These are phyloP conservation scores for Himalopsyche tibetana DNA, from an alignment of 2,888 invertebrate species.

Conservation along the genomic window DNA sequence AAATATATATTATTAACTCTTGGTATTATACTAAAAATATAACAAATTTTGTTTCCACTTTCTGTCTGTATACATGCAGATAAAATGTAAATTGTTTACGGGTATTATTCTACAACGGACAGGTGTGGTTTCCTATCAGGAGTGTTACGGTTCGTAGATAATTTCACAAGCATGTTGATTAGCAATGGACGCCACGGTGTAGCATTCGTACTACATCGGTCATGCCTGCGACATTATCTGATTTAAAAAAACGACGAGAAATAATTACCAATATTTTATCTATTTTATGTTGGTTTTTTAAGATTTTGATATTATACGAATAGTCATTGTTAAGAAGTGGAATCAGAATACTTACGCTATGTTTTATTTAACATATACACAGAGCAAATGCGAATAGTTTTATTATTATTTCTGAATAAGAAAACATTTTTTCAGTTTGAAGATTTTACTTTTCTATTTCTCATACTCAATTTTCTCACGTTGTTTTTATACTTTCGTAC, in stretches of 20 bases:
- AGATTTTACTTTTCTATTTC: too few relatives aligned
- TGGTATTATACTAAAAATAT: neutral
- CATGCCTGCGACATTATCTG: neutral
- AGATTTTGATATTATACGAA: too few relatives aligned
- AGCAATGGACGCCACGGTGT: neutral
- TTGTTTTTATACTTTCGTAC: too few relatives aligned
- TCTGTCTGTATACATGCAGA: neutral
- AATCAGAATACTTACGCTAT: too few relatives aligned
- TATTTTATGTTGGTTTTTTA: neutral
- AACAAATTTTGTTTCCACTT: neutral
- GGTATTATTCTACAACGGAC: constrained; percentile 52
- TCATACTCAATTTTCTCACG: too few relatives aligned
- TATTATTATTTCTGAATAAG: too few relatives aligned
- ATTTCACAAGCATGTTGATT: neutral
- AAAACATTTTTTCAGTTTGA: too few relatives aligned
- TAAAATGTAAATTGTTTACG: constrained; percentile 63
- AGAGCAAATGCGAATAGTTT: too few relatives aligned
- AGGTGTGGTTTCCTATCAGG: constrained; percentile 59
- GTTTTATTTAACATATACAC: too few relatives aligned
- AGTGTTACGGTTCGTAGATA: constrained; percentile 47
- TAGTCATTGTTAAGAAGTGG: too few relatives aligned
- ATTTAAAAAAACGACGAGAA: neutral
- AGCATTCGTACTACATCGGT: neutral
- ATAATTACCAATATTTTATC: neutral
- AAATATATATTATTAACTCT: neutral